A percentile compares a stretch with the other conserved stretches of the same genome.
phyloP scores from a whole-genome alignment of 2,113 vertebrate genomes.

The Penelope pileata region DNA sequence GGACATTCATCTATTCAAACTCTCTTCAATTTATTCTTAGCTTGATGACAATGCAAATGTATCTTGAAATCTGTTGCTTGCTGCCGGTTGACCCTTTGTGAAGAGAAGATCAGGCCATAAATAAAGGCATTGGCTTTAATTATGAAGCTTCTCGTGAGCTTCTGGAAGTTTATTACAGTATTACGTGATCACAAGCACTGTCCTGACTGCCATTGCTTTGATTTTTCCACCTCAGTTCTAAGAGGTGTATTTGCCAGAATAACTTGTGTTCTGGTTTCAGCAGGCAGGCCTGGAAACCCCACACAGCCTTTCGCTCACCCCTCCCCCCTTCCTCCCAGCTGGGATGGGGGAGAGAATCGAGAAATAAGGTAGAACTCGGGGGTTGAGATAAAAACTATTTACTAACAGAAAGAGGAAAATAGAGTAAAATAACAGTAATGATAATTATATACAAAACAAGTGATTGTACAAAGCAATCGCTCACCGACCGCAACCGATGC shows the following conservation, averaged over 20 bases:
- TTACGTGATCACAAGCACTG: background rate
- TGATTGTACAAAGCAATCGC: no score
- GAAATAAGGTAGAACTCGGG: no score
- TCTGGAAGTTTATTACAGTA: background rate
- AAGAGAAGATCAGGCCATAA: background rate
- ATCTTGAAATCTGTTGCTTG: background rate
- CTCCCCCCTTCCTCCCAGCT: no score
- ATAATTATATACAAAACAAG: no score
- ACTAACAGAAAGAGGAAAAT: no score
- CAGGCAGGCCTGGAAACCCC: no score
- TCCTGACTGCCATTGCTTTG: background rate
- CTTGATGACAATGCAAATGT: background rate
- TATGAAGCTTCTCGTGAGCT: background rate
- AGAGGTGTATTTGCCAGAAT: background rate
- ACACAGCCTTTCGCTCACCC: no score
- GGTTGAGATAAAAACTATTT: no score
- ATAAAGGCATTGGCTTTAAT: background rate
- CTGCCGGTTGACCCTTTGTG: background rate
- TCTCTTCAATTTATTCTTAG: background rate
- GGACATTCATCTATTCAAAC: background rate
- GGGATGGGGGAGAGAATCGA: no score
- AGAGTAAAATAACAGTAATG: no score
- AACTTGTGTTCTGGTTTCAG: no score
- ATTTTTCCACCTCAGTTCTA: background rate
- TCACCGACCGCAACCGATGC: no score